Base-by-base conservation (phyloP, 2,888 invertebrate species). In the Eilema sororculum region DNA sequence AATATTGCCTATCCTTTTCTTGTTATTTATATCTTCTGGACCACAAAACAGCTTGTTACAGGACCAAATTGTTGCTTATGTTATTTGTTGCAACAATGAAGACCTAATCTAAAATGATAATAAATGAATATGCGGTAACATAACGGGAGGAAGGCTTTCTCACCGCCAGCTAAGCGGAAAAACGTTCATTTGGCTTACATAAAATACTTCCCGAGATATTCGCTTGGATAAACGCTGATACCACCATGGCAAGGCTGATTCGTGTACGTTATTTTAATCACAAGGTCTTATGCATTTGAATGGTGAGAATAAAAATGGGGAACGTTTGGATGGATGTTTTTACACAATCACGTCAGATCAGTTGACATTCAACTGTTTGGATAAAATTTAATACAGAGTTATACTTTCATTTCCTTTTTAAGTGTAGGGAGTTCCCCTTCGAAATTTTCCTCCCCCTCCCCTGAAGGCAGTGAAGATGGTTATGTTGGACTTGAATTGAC, bases 121-220 rank as follows among this genome's bases (percentile, higher is more conserved):
- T 69, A 77, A 75, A 74, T 76, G 61, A 78, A 78, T 69, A 72
- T 57, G 61, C 60, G 69, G 69, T 59, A 68, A 37, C 65, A 73
- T 77, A 77, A 78, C 73, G 69, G 74, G 78, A 79, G 78, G 76
- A 77, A 84, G 77, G 77, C 79, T 76, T 80, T 78, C 77, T 81
- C 78, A 73, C 69, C 77, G 75, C 73, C 84, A 84, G 77, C 82
- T 80, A 76, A 80, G 85, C 87, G 88, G 87, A 87, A 88, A 89
- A 89, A 88, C 85, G 85, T 80, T 90, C 86, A 89, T 90, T 90
- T 90, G 80, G 88, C 89, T 90, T 89, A 90, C 86, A 86, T 83
- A 84, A 86, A 88, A 84, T 86, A 84, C 86, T 86, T 84, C 78
- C 78, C 74, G 73, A 77, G 74, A 74, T 67, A 71, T 74, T 72